Evolutionary conservation across 2,113 vertebrate genomes (phyloP), one percentile per base, ranked within the genome.

Genomic region (Carassius carassius): DNA sequence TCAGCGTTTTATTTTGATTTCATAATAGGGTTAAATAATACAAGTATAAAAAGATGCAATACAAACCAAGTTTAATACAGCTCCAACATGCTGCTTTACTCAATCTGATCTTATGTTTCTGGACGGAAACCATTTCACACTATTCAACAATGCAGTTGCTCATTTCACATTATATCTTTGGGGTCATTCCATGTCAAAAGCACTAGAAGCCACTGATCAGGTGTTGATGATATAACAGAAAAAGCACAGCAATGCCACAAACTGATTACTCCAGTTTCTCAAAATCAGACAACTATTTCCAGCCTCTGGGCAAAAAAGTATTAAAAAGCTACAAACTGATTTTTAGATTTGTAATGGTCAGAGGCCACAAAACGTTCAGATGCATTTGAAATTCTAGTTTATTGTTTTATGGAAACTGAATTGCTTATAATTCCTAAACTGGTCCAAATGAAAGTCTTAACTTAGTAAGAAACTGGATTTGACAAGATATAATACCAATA

Each of bases 1-100:
- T 44, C 35, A 84, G 84, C 17, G 51, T 63, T 88, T 88, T 86
- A 88, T 88, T 88, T 84, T 37, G 47, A 7, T 47, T 76, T 60
- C 21, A 9, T 16, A 76, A 80, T 41, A 79, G 16, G 32, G 72
- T 60, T 80, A 75, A 85, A 56, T 72, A 25, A 17, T 84, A 88
- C 84, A 88, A 21, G 25, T 47, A 41, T 11, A 56, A 69, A 86
- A 84, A 67, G 51, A 58, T 37, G 19, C 49, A 80, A 76, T 19
- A 54, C 21, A 37, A 62, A 16, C 19, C 32, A 63, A 78, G 47
- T 23, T 73, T 78, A 41, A 41, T 41, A 63, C 37, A 62, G 35
- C 79, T 58, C 25, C 16, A 67, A 47, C 82, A 82, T 82, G 73
- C 63, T 54, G 32, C 13, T 69, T 60, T 44, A 29, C n/a, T 78